Base-by-base conservation (phyloP, 2,113 vertebrate genomes). In the Callopanchax toddi region DNA sequence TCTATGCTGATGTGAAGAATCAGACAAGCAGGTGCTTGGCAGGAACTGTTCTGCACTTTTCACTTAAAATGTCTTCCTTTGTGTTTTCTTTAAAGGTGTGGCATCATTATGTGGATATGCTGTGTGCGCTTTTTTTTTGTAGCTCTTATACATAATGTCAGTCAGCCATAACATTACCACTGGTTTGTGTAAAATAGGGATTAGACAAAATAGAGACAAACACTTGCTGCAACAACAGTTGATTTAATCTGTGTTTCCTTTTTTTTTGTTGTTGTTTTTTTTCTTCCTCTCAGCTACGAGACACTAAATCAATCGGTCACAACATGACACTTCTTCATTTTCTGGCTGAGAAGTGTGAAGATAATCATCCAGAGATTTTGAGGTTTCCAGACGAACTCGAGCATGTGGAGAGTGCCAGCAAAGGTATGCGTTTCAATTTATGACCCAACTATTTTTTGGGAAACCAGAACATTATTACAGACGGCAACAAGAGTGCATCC, bases 361-460 rank as follows among this genome's bases (percentile, higher is more conserved):
- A 97, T 68, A 89, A 82, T 63, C 77, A 94, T 76, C 62, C 82
- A 0, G 94, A 94, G 40, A 95, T 99, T 59, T 67, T 97, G 67
- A 95, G 94, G 80, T 99, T 99, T 77, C 94, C 96, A 5, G 96
- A 99, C 4, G 97, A 99, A 60, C 85, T 99, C 60, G 92, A 92
- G 34, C 95, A 99, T 0, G 93, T 98, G 71, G 97, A 99, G 26
- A 96, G 79, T 56, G 97, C 97, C 62, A 99, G 97, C 80, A 98
- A 93, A 96, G 96, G 97, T 99, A 93, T 81, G 85, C 74, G 3
- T 61, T 1, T 53, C 6, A 39, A 3, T 55, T 1, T 26, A 8
- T 4, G 21, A 60, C 16, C n/a, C 39, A 16, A 13, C 34, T 52
- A 13, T 0, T 21, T 7, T 6, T 26, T 44, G 7, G 42, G 6